phyloP scores from a whole-genome alignment of 2,113 vertebrate species.

The Leptodactylus fuscus region DNA sequence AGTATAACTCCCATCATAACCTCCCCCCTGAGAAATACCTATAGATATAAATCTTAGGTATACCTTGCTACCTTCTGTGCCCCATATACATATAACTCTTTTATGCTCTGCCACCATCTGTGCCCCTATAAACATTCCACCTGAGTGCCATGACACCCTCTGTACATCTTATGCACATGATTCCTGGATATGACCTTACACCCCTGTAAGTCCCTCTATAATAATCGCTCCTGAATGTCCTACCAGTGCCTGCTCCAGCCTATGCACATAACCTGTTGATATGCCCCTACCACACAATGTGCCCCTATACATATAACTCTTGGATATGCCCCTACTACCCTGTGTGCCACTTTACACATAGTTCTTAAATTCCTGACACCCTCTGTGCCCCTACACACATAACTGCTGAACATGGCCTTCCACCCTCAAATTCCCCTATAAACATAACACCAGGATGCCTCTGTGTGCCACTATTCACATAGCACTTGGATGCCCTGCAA shows the following conservation, averaged over 20 bases:
- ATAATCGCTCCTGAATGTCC: not conserved
- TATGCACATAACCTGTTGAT: not conserved
- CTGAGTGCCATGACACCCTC: not conserved
- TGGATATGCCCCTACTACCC: not conserved
- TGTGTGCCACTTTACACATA: not conserved
- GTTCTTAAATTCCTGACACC: not conserved
- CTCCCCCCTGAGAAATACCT: not conserved
- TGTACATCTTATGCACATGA: not conserved
- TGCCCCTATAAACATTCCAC: too few species aligned
- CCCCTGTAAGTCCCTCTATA: not conserved
- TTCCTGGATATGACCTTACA: not conserved
- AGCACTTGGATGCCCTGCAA: not conserved
- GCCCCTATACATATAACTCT: constrained; percentile 67
- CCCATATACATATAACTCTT: not conserved
- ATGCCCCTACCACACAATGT: not conserved
- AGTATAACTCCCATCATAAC: not conserved
- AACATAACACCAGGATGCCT: not conserved
- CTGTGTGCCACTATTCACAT: not conserved
- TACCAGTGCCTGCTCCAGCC: not conserved
- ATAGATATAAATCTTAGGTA: too few species aligned
- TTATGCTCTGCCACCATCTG: not conserved
- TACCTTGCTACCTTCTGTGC: not conserved
- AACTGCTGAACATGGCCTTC: not conserved
- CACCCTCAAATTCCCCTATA: not conserved
- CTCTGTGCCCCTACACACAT: not conserved